Evolutionary conservation across 2,113 vertebrate genomes (phyloP).

Genomic region (Dasyprocta punctata): DNA sequence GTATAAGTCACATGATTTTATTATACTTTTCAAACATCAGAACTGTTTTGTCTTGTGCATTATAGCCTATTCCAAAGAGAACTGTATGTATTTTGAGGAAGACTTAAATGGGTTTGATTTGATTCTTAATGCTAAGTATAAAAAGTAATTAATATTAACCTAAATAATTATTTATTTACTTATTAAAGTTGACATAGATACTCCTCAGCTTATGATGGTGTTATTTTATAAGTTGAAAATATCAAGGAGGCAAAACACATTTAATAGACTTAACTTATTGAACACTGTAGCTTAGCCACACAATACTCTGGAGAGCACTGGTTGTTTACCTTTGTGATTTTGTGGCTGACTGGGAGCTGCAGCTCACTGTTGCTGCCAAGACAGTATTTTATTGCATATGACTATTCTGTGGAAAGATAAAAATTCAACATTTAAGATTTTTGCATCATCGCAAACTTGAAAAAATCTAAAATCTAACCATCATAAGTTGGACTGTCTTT

Average conservation of each 20-base stretch:
- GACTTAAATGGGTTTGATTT: neutral
- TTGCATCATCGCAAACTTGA: neutral
- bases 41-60: neutral
- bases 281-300: neutral
- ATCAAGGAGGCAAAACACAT: neutral
- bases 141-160: neutral
- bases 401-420: neutral
- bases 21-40: neutral
- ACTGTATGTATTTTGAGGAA: neutral
- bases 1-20: neutral
- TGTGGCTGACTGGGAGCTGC: neutral
- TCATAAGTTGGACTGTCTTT: neutral
- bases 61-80: neutral
- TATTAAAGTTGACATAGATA: neutral
- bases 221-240: neutral
- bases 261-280: too few relatives aligned
- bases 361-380: neutral
- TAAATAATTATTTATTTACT: neutral
- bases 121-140: neutral
- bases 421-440: neutral
- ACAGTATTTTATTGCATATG: too few relatives aligned
- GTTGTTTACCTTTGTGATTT: neutral
- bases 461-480: neutral
- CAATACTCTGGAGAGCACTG: too few relatives aligned
- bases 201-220: neutral